Base-by-base conservation (phyloP, 2,113 vertebrate genomes). In the Chionodraco myersi region DNA sequence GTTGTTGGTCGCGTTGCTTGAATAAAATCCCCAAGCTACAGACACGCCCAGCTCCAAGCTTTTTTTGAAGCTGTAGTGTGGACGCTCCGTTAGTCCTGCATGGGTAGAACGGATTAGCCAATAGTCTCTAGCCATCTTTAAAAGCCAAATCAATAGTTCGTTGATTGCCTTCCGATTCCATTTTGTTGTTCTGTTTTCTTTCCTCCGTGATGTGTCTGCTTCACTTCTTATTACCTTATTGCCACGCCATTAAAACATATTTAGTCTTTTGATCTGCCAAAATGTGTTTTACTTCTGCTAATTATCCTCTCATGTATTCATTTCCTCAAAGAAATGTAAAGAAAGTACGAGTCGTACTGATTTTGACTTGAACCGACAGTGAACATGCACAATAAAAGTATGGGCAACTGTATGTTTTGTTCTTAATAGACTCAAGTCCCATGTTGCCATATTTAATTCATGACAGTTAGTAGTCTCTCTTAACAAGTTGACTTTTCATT, bases 61-160 rank as follows among this genome's bases (percentile, higher is more conserved):
- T 21, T 21, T 21, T 21, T 21, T 21, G 21, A 21, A 21, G 21
- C 21, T 21, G 21, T 21, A 21, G 21, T 21, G 21, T 21, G 21
- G 21, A 21, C 21, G 21, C 21, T 21, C 21, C 21, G 21, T 21
- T 21, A 21, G 30, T 65, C 62, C 54, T 48, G 60, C 69, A 44
- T n/a, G 21, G 70, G 78, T 73, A 75, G 65, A 72, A 78, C 36
- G 68, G 79, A 90, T 91, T 79, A 91, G 75, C 66, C 18, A 53
- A 67, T 64, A 58, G 59, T 75, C 77, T 41, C 54, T 62, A 72
- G 70, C 47, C 81, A 62, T 70, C 26, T 66, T 72, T 74, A 78
- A 85, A 85, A 86, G 77, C 66, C 57, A 74, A 73, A 90, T 90
- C 86, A 83, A 86, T 86, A 84, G 21, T 60, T 57, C 51, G 75